Evolutionary conservation across 2,113 vertebrate genomes (phyloP).

Genomic region (Variabilichromis moorii): DNA sequence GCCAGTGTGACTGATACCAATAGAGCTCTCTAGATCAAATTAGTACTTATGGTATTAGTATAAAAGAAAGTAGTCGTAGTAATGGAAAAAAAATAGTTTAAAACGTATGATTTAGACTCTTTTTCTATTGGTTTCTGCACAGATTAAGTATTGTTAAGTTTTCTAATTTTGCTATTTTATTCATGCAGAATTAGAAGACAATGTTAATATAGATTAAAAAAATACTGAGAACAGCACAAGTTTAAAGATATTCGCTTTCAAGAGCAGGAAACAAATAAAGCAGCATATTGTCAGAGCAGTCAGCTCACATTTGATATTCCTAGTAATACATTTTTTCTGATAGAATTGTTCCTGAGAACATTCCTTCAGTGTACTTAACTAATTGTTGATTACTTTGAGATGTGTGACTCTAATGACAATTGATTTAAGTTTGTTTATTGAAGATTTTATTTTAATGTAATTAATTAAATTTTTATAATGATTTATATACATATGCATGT

Average conservation of each 20-base stretch:
- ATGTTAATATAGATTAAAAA: not conserved
- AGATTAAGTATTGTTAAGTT: not conserved
- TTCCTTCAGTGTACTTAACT: not conserved
- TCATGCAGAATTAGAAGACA: not conserved
- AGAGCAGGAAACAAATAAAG: not conserved
- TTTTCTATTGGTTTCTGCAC: not conserved
- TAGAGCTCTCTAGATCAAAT: not conserved
- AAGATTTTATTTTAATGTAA: not conserved
- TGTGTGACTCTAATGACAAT: not conserved
- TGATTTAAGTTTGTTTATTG: not conserved
- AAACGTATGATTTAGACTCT: not conserved
- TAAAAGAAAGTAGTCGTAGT: not conserved
- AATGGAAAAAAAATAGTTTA: not conserved
- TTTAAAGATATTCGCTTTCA: not conserved
- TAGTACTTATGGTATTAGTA: not conserved
- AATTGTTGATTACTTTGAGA: not conserved
- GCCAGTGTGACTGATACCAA: not conserved
- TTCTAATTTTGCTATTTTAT: not conserved
- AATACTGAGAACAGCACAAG: not conserved
- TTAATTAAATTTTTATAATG: not conserved
- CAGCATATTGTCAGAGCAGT: not conserved
- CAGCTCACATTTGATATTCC: fast-evolving
- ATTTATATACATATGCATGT: not conserved
- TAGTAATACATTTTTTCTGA: not conserved
- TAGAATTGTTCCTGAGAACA: not conserved